Conservation (phyloP, 2,113 vertebrate genomes). For the Ondatra zibethicus region DNA sequence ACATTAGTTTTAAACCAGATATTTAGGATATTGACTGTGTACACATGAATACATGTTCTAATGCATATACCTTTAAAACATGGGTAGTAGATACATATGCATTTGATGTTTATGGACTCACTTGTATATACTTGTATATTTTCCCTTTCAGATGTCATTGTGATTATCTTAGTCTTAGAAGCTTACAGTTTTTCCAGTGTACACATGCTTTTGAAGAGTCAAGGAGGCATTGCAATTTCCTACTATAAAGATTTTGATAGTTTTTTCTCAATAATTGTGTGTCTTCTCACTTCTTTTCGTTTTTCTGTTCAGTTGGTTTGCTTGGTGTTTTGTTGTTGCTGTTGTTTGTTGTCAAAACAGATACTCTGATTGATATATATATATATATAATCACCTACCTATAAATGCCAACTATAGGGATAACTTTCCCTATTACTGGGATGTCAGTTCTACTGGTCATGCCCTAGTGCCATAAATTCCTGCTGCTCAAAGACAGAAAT, state of each 20-base stretch:
- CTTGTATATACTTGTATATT: not conserved
- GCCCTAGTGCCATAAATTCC: not conserved
- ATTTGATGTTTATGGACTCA: not conserved
- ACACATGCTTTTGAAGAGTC: not conserved
- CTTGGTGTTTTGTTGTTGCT: not conserved
- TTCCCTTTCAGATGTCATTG: not conserved
- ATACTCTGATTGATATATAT: not conserved
- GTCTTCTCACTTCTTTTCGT: not conserved
- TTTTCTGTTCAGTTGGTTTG: not conserved
- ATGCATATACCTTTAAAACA: not conserved
- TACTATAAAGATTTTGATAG: not conserved
- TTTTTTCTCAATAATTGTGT: not conserved
- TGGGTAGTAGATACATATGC: not conserved
- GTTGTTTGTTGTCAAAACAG: not conserved
- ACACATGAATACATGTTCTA: not conserved
- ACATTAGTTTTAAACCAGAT: not conserved
- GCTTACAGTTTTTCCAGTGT: not conserved
- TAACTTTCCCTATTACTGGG: not conserved
- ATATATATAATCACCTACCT: too few relatives aligned
- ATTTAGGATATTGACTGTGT: not conserved
- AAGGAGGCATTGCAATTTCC: not conserved
- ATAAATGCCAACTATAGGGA: not conserved
- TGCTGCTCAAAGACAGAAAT: not conserved
- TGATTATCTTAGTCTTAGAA: not conserved
- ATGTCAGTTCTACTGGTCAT: not conserved